phyloP scores from a whole-genome alignment of 1,140 invertebrate genomes.

The Anastrepha ludens region DNA sequence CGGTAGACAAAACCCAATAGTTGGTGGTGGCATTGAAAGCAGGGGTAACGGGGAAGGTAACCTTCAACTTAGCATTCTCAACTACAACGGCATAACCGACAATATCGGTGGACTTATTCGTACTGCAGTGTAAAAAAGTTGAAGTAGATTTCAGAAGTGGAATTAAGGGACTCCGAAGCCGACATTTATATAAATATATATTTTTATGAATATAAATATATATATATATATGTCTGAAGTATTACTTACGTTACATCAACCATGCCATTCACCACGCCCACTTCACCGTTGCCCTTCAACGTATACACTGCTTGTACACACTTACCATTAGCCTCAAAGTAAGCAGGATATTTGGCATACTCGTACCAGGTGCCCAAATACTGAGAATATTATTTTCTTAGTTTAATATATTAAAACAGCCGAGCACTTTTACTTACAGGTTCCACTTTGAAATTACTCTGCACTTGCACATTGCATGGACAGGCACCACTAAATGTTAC shows the following conservation, averaged over 20 bases:
- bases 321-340: slow-evolving; percentile 83
- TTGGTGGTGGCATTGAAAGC: slow-evolving; percentile 1
- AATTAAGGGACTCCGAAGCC: background rate
- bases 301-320: slow-evolving; percentile 82
- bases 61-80: slow-evolving; percentile 53
- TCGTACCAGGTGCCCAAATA: slow-evolving; percentile 86
- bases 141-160: background rate
- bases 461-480: slow-evolving; percentile 42
- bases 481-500: slow-evolving; percentile 32
- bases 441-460: slow-evolving; percentile 36
- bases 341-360: slow-evolving; percentile 82
- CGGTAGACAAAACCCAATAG: slow-evolving; percentile 56
- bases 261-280: slow-evolving; percentile 80
- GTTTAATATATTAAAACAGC: background rate
- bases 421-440: background rate
- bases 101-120: background rate
- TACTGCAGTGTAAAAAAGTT: background rate
- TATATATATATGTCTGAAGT: background rate
- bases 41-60: slow-evolving; percentile 50
- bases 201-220: background rate
- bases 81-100: slow-evolving; percentile 37
- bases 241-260: slow-evolving; percentile 63
- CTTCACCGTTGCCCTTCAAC: slow-evolving; percentile 76
- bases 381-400: background rate
- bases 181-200: background rate